These are phyloP conservation scores for Ondatra zibethicus DNA, from an alignment of 2,113 vertebrate genomes.

Conservation along the genomic window DNA sequence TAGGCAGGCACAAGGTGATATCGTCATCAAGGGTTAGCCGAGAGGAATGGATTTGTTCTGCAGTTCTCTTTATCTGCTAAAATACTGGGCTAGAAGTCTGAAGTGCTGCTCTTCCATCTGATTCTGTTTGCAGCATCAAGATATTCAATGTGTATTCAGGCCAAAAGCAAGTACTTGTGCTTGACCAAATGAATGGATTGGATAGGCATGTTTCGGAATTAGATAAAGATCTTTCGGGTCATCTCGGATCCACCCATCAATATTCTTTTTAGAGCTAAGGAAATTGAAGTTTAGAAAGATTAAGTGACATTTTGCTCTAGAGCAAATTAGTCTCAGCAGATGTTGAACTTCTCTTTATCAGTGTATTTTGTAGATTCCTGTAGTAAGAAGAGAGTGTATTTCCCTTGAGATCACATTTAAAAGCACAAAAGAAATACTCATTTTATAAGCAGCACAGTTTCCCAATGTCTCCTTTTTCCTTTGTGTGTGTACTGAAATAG, in stretches of 20 bases:
- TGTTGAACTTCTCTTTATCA: constrained; percentile 29
- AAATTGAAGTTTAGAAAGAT: constrained; percentile 39
- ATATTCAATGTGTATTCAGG: background rate
- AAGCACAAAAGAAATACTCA: constrained; percentile 6
- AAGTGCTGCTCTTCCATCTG: background rate
- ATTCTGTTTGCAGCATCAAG: background rate
- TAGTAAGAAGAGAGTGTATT: background rate
- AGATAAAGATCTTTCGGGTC: background rate
- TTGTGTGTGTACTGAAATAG: constrained; percentile 5
- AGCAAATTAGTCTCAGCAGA: constrained; percentile 44
- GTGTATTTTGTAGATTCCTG: background rate
- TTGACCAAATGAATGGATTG: background rate
- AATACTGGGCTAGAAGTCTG: background rate
- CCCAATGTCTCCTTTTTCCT: constrained; percentile 9
- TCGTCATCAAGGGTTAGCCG: background rate
- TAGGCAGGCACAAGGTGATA: background rate
- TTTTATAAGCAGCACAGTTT: constrained; percentile 4
- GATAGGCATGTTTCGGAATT: background rate
- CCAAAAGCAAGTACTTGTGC: background rate
- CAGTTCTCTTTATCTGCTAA: background rate
- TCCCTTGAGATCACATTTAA: constrained; percentile 46
- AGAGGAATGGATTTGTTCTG: background rate
- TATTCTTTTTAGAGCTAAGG: background rate
- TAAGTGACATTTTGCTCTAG: constrained; percentile 26
- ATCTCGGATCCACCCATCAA: background rate